Evolutionary conservation across 64 coral and sea anemone species (phyloP), one percentile per base, ranked within the genome.

Genomic region (Montipora efflorescens): DNA sequence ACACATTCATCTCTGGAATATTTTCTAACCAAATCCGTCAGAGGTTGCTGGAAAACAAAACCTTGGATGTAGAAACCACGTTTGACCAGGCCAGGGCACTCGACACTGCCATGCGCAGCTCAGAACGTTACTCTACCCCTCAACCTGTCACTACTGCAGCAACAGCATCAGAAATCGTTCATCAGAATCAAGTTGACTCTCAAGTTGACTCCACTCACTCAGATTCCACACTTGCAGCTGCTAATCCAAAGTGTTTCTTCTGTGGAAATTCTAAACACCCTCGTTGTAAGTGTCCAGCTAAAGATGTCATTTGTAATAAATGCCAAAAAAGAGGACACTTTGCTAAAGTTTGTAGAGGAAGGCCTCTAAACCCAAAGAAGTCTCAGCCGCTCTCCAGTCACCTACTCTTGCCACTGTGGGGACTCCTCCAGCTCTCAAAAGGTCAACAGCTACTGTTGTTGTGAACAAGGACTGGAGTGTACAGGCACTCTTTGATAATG

Each of bases 291-390:
- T 95, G 93, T 47, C 79, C 88, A 19, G 87, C 87, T 86, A 3
- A 51, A 23, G 78, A 90, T 15, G 93, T 88, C 1, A 78, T 13
- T 46, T 90, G 93, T 50, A 88, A 59, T 36, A 90, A 74, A 43
- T 94, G 87, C 52, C 87, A 94, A 18, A 90, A 88, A 47, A 79
- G 81, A 78, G 92, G 87, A 11, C 87, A 89, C 62, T 94, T 75
- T 74, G 74, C 69, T 3, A 95, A 87, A 84, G 94, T 95, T 16
- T 95, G 94, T 18, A 5, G 59, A 74, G 82, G 93, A 8, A 91
- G 48, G 6, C 79, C 36, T 47, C 76, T 69, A 89, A 28, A 20
- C 64, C 70, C 15, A 12, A 22, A 18, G 75, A 79, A 79, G 87
- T 76, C 18, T 44, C 73, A 6, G 93, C 75, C 7, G 67, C 93